Evolutionary conservation across 1,140 invertebrate genomes (phyloP), one percentile per base, ranked within the genome.

Genomic region (Melipona quadrifasciata): DNA sequence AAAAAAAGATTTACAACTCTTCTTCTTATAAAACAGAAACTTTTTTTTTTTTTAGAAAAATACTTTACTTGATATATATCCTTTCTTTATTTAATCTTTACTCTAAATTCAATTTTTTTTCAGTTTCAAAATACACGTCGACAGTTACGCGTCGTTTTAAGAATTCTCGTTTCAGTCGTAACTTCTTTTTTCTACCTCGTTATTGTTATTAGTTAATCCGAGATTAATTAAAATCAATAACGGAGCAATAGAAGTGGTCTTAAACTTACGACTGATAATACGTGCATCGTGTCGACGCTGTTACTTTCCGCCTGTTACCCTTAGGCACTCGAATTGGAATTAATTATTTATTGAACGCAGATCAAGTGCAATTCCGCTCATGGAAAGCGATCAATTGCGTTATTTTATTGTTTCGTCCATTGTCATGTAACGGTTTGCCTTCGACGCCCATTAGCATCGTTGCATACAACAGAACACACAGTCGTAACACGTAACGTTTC

Each of bases 271-370:
- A 24, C 58, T 16, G 57, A 76, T 19, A 12, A 12, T 74, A 3
- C 19, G 4, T 0, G 6, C 27, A 6, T 5, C 17, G 8, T 14
- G 34, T 21, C 77, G 31, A n/a, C 51, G 53, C 39, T 47, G 55
- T 53, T 58, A 73, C 72, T 76, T 77, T 68, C 31, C 64, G 80
- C 11, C 72, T 27, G 71, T 67, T 31, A 19, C 2, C 70, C 39
- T 67, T 47, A n/a, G n/a, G 61, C n/a, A 61, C 74, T 84, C 73
- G 55, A 57, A 73, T 85, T 85, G 57, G 71, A 65, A 81, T 85
- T 81, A 85, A 85, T 85, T 80, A 85, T 84, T 84, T 68, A 84
- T 78, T 68, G 82, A 79, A 79, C 75, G 75, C 21, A 57, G 75
- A 84, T 84, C 82, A 79, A 84, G 75, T 27, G 82, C 65, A 84